Evolutionary conservation across 1,140 invertebrate species (phyloP).

Genomic region (Atta colombica): DNA sequence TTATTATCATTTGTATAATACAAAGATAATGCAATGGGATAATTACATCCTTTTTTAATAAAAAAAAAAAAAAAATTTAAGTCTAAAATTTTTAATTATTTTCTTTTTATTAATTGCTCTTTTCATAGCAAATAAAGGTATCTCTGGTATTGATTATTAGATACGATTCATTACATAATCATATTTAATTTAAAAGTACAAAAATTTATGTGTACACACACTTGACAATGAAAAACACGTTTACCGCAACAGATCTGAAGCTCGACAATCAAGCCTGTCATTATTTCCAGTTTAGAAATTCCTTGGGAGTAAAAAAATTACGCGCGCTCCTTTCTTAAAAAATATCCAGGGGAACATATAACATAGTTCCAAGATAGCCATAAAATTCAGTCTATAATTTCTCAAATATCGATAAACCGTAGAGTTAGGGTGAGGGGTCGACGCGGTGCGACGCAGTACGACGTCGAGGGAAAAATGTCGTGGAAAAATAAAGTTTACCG

Average conservation of each 20-base stretch:
- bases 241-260: background rate
- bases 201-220: background rate
- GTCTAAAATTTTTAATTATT: background rate
- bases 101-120: background rate
- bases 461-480: constrained; percentile 63
- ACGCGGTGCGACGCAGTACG: constrained; percentile 1
- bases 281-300: background rate
- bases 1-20: constrained; percentile 7
- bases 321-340: background rate
- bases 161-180: background rate
- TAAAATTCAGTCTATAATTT: constrained; percentile 63
- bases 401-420: constrained; percentile 60
- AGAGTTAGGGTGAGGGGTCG: background rate
- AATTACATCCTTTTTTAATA: background rate
- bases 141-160: background rate
- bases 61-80: background rate
- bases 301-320: background rate
- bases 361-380: constrained; percentile 43
- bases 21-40: background rate
- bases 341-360: background rate
- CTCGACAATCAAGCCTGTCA: background rate
- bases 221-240: background rate
- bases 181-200: background rate
- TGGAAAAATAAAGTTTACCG: constrained; percentile 75
- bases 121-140: background rate